Base-by-base conservation (phyloP, 2,797 vertebrate genomes). In the Falco novaeseelandiae region DNA sequence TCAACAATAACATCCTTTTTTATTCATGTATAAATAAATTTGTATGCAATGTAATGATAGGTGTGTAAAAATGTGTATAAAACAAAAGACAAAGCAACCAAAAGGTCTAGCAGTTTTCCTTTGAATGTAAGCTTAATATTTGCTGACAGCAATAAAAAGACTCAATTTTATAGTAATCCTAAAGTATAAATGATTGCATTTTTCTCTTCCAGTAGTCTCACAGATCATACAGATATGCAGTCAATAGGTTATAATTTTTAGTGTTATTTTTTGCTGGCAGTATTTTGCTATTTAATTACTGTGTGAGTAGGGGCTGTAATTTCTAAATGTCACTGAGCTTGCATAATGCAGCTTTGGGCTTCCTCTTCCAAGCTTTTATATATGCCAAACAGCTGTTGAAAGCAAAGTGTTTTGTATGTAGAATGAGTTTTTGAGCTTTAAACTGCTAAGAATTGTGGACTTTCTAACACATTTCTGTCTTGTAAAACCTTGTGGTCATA, bases 251-350 rank as follows among this genome's bases (percentile, higher is more conserved):
- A 40, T 74, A 54, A 77, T 89, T 93, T 91, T 79, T 92, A 52
- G 12, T 38, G 19, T 57, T 72, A 6, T 26, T 91, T 91, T 84
- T 77, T 86, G 1, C 29, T 87, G 48, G 27, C 44, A 62, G 10
- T 71, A 34, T 96, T 89, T 40, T 83, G 10, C 57, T 87, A 3
- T 77, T 96, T 90, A 40, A 80, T 90, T 92, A 71, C 42, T 67
- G 6, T 62, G 19, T 52, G 40, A 91, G 23, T 52, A 86, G 44
- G 30, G 27, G 21, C 30, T 92, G 17, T 78, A 78, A 48, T 94
- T 94, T 95, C 40, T 89, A 83, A 93, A 92, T 87, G 63, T 83
- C 81, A 87, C 74, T 84, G 63, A 87, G 32, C 57, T 91, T 92
- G 48, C 55, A 52, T 76, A 65, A 91, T 77, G 13, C 2, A 8